Conservation (phyloP, 2,113 vertebrate genomes). For the Chunga burmeisteri region DNA sequence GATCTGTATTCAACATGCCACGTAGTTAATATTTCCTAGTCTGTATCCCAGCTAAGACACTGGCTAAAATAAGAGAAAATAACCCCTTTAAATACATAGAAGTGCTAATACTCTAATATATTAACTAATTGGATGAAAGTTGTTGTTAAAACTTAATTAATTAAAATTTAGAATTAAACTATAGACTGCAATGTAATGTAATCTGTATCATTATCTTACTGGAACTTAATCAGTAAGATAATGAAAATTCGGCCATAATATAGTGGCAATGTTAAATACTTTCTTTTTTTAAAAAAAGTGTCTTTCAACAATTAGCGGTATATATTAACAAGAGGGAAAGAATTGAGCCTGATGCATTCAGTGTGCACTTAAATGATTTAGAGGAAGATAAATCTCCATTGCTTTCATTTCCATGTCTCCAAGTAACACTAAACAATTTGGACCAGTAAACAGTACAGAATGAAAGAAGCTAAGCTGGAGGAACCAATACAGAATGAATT, state of each 20-base stretch:
- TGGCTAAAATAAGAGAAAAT: not conserved
- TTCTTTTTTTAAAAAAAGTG: not conserved
- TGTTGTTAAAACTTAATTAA: not conserved
- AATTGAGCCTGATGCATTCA: not conserved
- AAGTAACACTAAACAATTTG: not conserved
- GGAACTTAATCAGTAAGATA: not conserved
- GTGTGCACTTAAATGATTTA: not conserved
- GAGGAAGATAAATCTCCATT: not conserved
- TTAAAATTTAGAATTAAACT: not conserved
- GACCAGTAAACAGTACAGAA: not conserved
- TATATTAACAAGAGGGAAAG: not conserved
- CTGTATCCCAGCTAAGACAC: not conserved
- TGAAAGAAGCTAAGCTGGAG: not conserved
- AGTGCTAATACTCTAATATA: not conserved
- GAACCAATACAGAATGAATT: not conserved
- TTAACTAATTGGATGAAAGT: not conserved
- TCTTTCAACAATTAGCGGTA: not conserved
- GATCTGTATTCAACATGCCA: not conserved
- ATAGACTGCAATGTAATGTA: not conserved
- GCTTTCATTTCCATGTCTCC: not conserved
- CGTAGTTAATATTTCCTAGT: not conserved
- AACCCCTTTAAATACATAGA: not conserved
- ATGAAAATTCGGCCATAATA: not conserved
- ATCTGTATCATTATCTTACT: no score
- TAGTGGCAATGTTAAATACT: not conserved